phyloP scores from a whole-genome alignment of 2,113 vertebrate species.

The Amia ocellicauda region DNA sequence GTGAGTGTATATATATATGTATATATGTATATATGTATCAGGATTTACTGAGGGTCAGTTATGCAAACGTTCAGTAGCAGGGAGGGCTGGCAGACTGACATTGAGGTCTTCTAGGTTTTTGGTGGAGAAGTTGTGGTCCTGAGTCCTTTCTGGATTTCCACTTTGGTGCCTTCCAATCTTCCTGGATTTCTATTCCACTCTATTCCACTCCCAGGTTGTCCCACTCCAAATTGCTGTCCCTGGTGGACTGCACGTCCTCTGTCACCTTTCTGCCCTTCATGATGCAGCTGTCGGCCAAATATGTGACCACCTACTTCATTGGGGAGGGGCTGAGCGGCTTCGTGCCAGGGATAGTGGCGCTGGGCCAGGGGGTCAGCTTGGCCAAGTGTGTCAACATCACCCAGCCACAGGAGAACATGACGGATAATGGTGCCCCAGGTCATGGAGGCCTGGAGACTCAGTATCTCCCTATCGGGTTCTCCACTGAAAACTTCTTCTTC shows the following conservation, averaged over 20 bases:
- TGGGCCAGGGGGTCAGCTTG: constrained; percentile 84
- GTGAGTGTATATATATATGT: too few relatives aligned
- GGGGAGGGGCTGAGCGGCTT: constrained; percentile 91
- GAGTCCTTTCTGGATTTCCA: too few relatives aligned
- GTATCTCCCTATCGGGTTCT: constrained; percentile 77
- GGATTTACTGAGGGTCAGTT: too few relatives aligned
- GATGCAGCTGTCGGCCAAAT: constrained; percentile 78
- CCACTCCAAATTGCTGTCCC: constrained; percentile 83
- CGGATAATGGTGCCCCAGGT: neutral
- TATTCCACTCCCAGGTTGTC: too few relatives aligned
- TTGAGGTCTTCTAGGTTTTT: too few relatives aligned
- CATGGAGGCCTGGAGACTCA: constrained; percentile 46
- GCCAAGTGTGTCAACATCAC: constrained; percentile 70
- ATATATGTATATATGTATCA: too few relatives aligned
- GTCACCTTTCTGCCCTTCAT: constrained; percentile 97
- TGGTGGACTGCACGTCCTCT: constrained; percentile 94
- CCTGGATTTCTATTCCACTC: too few relatives aligned
- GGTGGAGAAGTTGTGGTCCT: too few relatives aligned
- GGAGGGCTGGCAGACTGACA: too few relatives aligned
- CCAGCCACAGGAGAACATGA: constrained; percentile 19
- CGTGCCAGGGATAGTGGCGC: constrained; percentile 76
- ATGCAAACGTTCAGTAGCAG: too few relatives aligned
- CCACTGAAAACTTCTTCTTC: constrained; percentile 79
- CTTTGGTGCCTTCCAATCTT: too few relatives aligned
- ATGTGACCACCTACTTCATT: constrained; percentile 81